Base-by-base conservation (phyloP, 2,888 invertebrate genomes). In the Dasysyrphus albostriatus region DNA sequence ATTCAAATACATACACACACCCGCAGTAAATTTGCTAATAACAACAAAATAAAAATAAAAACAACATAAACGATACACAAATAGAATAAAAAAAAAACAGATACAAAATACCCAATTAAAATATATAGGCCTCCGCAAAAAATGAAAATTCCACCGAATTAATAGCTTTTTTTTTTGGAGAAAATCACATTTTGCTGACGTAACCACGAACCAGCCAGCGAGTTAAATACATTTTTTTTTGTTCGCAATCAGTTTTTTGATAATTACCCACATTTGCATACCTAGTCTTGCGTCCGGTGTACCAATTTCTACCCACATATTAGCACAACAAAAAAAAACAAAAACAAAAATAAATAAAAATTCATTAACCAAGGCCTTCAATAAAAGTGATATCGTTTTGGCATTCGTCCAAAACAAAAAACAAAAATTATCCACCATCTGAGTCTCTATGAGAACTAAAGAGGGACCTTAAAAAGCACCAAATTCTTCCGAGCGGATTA, bases 331-430 rank as follows among this genome's bases (percentile, higher is more conserved):
- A 56, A 16, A 39, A 42, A 32, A 34, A 37, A 58, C 10, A 58
- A 7, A 32, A 56, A 16, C 12, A 42, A 32, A 34, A 37, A 58
- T 16, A 58, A 7, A 24, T 24, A 24, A 32, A 67, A 65, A 59
- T 78, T 83, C 72, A 78, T 83, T 73, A 78, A 67, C 65, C 47
- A 54, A 67, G 37, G 72, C 67, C 54, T 16, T 51, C 67, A 78
- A 78, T 78, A 72, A 77, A 67, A 65, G 65, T 47, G 56, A 76
- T 77, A 72, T 51, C 72, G 72, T 24, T 61, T 61, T 83, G 78
- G 83, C 78, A 67, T 19, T 29, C 37, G n/a, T 73, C 83, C 78
- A 83, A 63, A 74, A 61, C 42, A 61, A 61, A 54, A 69, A n/a
- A n/a, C n/a, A n/a, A 24, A 24, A 24, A 24, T 24, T 29, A 16